These are phyloP conservation scores for Porphyrio hochstetteri DNA, from an alignment of 2,113 vertebrate species.

Conservation along the genomic window DNA sequence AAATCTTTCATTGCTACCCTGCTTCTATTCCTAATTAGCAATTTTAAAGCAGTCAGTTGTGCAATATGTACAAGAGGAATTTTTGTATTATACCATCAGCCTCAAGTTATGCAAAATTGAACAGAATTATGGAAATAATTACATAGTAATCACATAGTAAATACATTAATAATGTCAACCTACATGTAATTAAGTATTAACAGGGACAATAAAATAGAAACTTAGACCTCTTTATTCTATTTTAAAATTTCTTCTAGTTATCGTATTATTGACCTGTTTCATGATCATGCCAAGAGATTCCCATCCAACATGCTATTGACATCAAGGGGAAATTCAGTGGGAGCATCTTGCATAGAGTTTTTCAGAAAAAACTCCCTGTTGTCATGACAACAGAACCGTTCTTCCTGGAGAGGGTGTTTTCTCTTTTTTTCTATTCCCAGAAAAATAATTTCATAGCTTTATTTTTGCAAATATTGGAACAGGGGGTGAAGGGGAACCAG, in stretches of 20 bases:
- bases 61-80: background rate
- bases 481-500: background rate
- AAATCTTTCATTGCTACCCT: background rate
- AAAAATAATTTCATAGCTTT: background rate
- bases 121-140: background rate
- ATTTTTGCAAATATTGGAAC: background rate
- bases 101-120: background rate
- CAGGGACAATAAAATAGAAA: background rate
- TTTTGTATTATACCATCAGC: background rate
- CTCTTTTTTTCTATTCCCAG: background rate
- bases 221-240: background rate
- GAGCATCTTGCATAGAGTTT: background rate
- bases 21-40: background rate
- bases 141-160: background rate
- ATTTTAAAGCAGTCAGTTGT: background rate
- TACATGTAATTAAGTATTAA: background rate
- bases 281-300: background rate
- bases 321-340: background rate
- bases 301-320: background rate
- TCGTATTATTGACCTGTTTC: background rate
- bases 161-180: background rate
- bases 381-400: background rate
- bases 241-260: background rate
- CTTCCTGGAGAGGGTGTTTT: background rate
- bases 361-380: constrained; percentile 26